Base-by-base conservation (phyloP, 2,888 invertebrate genomes). In the Pediacus dermestoides region DNA sequence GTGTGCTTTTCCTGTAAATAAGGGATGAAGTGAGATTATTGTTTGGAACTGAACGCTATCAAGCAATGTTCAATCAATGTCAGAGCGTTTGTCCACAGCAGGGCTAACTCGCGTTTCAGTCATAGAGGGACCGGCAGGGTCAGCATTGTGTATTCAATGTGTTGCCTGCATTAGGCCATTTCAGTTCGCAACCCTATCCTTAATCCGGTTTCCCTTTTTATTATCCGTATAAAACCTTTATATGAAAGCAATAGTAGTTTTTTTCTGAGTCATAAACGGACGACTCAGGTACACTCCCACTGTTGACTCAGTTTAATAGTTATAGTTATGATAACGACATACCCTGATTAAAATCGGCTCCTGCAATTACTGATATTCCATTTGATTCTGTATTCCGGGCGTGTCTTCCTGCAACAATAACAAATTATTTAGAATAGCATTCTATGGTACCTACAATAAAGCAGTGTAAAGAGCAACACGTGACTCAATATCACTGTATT, bases 341-440 rank as follows among this genome's bases (percentile, higher is more conserved):
- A 70, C 70, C 70, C 53, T 66, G 68, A 66, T 67, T 70, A 65
- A 68, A 68, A 59, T 70, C 69, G 48, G 64, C 68, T 34, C 57
- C 56, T 30, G 40, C 40, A 37, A 67, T 55, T 39, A 66, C 63
- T 47, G 69, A 64, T 58, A 70, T 66, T 43, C 68, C 67, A 56
- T 68, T 70, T 39, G 68, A 60, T 50, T 69, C 70, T 42, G 64
- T 60, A 56, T 70, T 69, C 43, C 70, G 60, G 34, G 60, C 63
- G 54, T 66, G 64, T 46, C 68, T 60, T 30, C 67, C 70, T 70
- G 65, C 12, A 68, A 67, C 28, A 28, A 55, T 42, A 43, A 48
- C 33, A 46, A 39, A 32, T 41, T 42, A 40, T 42, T 50, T 39
- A 46, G 44, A 43, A 42, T 30, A n/a, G n/a, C n/a, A n/a, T n/a